These are phyloP conservation scores for Papilio xuthus DNA, from an alignment of 1,140 invertebrate species.

Conservation along the genomic window DNA sequence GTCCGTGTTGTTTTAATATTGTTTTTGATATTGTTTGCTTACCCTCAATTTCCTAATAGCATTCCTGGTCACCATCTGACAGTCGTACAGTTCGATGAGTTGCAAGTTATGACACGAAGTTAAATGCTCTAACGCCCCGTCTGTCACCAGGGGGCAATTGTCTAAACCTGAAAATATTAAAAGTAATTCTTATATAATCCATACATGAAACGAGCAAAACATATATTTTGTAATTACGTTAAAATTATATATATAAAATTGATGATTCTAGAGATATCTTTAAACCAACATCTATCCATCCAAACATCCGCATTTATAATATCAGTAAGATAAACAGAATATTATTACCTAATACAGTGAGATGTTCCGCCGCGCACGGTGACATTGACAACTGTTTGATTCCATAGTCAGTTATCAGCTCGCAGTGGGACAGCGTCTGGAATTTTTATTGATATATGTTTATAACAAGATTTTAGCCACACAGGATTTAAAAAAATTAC, in stretches of 20 bases:
- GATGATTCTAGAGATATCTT: too few species aligned
- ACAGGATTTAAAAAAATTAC: too few species aligned
- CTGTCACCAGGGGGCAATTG: slow-evolving; percentile 99
- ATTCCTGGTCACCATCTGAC: slow-evolving; percentile 97
- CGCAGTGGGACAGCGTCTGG: slow-evolving; percentile 98
- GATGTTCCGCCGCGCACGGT: slow-evolving; percentile 94
- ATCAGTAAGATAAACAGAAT: slow-evolving; percentile 7
- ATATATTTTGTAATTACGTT: not conserved
- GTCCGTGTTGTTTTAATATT: not conserved
- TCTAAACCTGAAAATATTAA: slow-evolving; percentile 88
- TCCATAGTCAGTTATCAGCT: slow-evolving; percentile 98
- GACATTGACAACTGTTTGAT: slow-evolving; percentile 96
- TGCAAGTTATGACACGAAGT: slow-evolving; percentile 96
- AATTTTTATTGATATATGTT: slow-evolving; percentile 42
- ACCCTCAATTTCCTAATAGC: slow-evolving; percentile 98
- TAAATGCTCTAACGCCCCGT: slow-evolving; percentile 97
- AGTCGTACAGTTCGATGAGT: slow-evolving; percentile 99
- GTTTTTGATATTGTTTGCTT: slow-evolving; percentile 51
- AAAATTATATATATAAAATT: slow-evolving; percentile 32
- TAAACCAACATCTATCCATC: too few species aligned
- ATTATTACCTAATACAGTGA: slow-evolving; percentile 90
- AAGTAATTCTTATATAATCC: not conserved
- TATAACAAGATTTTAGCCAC: too few species aligned
- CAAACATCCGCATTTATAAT: too few species aligned
- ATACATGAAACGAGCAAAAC: not conserved